Conservation (phyloP, 2,888 invertebrate genomes). For the Orchesella flavescens region DNA sequence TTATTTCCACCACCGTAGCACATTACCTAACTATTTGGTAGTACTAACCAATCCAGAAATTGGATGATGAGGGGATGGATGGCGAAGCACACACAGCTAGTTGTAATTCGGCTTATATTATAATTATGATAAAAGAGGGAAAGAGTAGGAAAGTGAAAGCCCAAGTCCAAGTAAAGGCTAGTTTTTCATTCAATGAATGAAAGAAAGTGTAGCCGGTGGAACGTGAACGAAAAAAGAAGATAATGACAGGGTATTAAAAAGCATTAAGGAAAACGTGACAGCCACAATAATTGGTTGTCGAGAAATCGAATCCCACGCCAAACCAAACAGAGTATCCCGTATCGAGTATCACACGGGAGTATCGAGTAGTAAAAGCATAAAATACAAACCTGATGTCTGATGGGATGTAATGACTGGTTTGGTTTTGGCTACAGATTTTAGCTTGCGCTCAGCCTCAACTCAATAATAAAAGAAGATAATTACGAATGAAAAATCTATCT, state of each 20-base stretch:
- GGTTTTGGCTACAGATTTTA: too few relatives aligned
- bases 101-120: too few relatives aligned
- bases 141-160: constrained; percentile 23
- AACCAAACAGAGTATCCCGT: not conserved
- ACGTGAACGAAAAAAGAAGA: not conserved
- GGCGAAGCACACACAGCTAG: too few relatives aligned
- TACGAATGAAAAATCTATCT: not conserved
- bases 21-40: too few relatives aligned
- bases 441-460: too few relatives aligned
- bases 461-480: not conserved
- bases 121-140: not conserved
- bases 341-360: not conserved
- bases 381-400: not conserved
- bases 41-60: too few relatives aligned
- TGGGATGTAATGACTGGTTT: too few relatives aligned
- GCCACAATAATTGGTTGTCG: constrained; percentile 3
- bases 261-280: constrained; percentile 7
- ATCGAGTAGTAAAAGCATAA: not conserved
- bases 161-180: not conserved
- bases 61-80: too few relatives aligned
- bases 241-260: not conserved
- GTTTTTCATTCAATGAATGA: not conserved
- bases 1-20: too few relatives aligned
- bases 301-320: not conserved
- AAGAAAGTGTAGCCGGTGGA: too few relatives aligned